Evolutionary conservation across 1,140 invertebrate genomes (phyloP).

Genomic region (Diachasma alloeum): DNA sequence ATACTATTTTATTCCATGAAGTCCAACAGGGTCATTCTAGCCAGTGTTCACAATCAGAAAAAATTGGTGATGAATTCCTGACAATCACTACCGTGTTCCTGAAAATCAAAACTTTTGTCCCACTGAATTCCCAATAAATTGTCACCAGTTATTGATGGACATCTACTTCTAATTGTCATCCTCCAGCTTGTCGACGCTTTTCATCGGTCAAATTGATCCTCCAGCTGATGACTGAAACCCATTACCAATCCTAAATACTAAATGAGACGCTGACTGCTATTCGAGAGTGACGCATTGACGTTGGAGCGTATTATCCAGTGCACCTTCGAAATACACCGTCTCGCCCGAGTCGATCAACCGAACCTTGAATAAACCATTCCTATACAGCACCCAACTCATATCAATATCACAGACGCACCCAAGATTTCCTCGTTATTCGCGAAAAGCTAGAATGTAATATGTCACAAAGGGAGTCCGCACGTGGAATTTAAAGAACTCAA

Average conservation of each 20-base stretch:
- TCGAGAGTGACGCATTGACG: neutral
- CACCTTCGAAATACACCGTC: neutral
- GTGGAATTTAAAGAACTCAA: neutral
- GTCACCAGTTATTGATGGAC: no score
- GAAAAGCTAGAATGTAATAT: neutral
- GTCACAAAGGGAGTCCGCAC: neutral
- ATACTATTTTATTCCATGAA: no score
- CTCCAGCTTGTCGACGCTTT: neutral
- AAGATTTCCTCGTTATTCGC: conserved; percentile 9
- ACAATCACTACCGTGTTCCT: no score
- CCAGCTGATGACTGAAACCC: neutral
- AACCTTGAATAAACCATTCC: neutral
- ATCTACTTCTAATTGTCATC: neutral
- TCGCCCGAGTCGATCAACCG: neutral
- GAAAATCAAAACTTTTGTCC: no score
- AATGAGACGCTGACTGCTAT: neutral
- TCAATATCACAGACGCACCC: neutral
- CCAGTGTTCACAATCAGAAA: no score
- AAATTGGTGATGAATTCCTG: no score
- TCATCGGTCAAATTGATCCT: neutral
- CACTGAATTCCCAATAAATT: no score
- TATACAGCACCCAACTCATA: neutral
- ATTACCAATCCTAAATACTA: neutral
- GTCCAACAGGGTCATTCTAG: no score
- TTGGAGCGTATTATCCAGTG: neutral